These are phyloP conservation scores for Himalopsyche tibetana DNA, from an alignment of 2,888 invertebrate genomes.

Conservation along the genomic window DNA sequence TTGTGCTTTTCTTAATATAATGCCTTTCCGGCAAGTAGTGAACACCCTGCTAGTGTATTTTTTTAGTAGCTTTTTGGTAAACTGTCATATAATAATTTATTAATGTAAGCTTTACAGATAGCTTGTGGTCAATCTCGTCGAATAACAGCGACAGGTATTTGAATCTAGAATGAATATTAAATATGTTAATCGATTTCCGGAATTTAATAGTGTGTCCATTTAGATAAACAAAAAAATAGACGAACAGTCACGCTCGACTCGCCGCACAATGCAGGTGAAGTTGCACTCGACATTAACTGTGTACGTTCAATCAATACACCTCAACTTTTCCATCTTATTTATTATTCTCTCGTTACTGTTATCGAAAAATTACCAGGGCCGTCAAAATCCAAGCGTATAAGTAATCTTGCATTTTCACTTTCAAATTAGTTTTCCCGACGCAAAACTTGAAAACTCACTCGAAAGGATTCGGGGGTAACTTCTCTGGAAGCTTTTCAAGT, in stretches of 20 bases:
- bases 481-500: neutral
- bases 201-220: neutral
- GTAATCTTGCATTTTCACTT: conserved; percentile 10
- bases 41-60: too few relatives aligned
- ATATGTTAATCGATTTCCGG: neutral
- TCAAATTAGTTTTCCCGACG: neutral
- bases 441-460: conserved; percentile 16
- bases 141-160: too few relatives aligned
- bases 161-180: too few relatives aligned
- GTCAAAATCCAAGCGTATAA: neutral
- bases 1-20: too few relatives aligned
- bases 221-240: neutral
- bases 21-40: too few relatives aligned
- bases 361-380: neutral
- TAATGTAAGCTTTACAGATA: too few relatives aligned
- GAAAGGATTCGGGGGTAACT: neutral
- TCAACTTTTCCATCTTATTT: neutral
- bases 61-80: too few relatives aligned
- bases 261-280: conserved; percentile 3
- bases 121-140: too few relatives aligned
- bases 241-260: conserved; percentile 15
- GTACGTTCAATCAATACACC: neutral
- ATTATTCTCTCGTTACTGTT: neutral
- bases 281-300: neutral
- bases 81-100: too few relatives aligned